Base-by-base conservation (phyloP, 1,140 invertebrate species). In the Teleogryllus occipitalis region DNA sequence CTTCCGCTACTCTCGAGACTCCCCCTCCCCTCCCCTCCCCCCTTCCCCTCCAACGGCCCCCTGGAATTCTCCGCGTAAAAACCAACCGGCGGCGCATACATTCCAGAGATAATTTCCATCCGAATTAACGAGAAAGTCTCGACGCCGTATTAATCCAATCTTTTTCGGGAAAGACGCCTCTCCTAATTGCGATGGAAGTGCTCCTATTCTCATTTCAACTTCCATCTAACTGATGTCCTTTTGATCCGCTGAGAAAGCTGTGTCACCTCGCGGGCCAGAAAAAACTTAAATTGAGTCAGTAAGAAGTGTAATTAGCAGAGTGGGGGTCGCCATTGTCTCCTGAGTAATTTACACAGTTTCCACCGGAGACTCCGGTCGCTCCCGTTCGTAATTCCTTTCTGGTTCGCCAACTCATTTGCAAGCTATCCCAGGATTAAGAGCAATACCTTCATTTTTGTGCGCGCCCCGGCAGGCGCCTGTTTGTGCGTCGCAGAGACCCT, bases 161-260 rank as follows among this genome's bases (percentile, higher is more conserved):
- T 65, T 65, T 65, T 65, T 65, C 54, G 54, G 2, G 54, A 65
- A 65, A 65, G 54, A 65, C 54, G 54, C 54, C 54, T 65, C 7
- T 18, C 10, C 54, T 65, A 65, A 65, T 65, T 65, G 54, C 54
- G 54, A 65, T 65, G 54, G 54, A 65, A 65, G 10, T 14, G 54
- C 10, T 65, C 54, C 54, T 18, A 65, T 14, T 65, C 54, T 65
- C 54, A 14, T 18, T 65, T 65, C 54, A 65, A 65, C 54, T 65
- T 65, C 54, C 54, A 65, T 65, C 54, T 65, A 65, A 65, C 54
- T 65, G 54, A 65, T 65, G 54, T 65, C 54, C 54, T 65, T 65
- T 65, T 65, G 54, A 65, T 65, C 54, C 54, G 54, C 18, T 18
- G 54, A 65, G 10, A 65, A 65, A 65, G 54, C 54, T 10, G 54